Percentiles rank a stretch among this genome's conserved stretches.
Conservation (phyloP, 2,797 vertebrate species). For the Borostomias antarcticus region DNA sequence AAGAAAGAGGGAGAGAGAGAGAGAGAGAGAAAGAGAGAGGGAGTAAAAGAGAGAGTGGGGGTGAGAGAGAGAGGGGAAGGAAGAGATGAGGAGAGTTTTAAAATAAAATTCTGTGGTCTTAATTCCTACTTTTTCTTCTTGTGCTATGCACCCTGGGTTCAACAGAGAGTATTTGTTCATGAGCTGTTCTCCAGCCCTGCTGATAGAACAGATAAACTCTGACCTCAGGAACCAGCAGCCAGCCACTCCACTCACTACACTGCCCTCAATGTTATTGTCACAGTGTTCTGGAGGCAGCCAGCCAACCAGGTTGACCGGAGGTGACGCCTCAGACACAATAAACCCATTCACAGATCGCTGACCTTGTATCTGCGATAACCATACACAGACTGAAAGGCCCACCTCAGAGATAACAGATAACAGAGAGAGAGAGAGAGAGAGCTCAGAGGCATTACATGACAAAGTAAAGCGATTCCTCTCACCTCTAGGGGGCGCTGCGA, state of each 20-base stretch:
- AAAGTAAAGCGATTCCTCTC: neutral
- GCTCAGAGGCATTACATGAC: neutral
- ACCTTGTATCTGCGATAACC: slow-evolving; percentile 30
- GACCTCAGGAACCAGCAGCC: no score
- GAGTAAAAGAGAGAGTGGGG: neutral
- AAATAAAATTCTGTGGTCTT: no score
- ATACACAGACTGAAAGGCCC: slow-evolving; percentile 9
- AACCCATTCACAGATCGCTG: slow-evolving; percentile 41
- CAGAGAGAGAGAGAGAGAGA: neutral
- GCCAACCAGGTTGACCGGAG: slow-evolving; percentile 45
- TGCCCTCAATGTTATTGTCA: neutral
- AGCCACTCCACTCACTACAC: no score
- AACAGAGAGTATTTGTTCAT: no score
- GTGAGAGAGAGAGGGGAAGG: neutral
- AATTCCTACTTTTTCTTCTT: no score
- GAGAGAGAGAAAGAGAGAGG: neutral
- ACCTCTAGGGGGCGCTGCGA: slow-evolving; percentile 51
- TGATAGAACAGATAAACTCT: no score
- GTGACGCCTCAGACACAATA: slow-evolving; percentile 28
- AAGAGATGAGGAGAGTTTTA: no score
- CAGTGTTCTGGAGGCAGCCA: slow-evolving; percentile 15
- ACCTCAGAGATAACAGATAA: neutral
- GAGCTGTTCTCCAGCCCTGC: no score
- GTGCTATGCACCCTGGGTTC: no score
- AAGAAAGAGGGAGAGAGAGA: neutral